These are phyloP conservation scores for Griposia aprilina DNA, from an alignment of 2,888 invertebrate species.

Conservation along the genomic window DNA sequence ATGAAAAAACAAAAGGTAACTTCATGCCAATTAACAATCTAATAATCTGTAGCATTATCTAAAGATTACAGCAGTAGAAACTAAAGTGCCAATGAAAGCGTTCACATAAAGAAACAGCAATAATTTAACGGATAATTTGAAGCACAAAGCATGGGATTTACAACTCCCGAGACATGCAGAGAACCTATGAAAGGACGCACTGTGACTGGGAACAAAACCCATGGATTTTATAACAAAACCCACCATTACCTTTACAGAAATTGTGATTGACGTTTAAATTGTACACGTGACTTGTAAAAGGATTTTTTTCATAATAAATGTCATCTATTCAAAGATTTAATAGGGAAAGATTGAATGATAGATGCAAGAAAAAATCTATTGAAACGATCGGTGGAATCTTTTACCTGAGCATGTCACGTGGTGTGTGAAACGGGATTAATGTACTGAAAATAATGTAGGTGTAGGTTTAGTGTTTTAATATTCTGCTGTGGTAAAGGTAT, in stretches of 20 bases:
- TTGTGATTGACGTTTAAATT: conserved; percentile 84
- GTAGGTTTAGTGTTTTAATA: background rate
- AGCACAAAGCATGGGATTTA: conserved; percentile 75
- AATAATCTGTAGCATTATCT: conserved; percentile 33
- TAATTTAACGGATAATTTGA: conserved; percentile 84
- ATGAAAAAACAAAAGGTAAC: background rate
- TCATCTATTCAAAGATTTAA: conserved; percentile 74
- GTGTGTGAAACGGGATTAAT: conserved; percentile 67
- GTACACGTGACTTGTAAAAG: conserved; percentile 72
- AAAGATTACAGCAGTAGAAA: conserved; percentile 10
- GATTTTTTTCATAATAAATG: conserved; percentile 75
- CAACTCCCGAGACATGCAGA: conserved; percentile 64
- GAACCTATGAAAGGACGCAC: conserved; percentile 70
- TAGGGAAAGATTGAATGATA: conserved; percentile 70
- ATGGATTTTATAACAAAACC: conserved; percentile 78
- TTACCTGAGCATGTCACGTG: conserved; percentile 68
- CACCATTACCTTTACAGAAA: conserved; percentile 67
- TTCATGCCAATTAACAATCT: conserved; percentile 6
- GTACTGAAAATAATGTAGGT: conserved; percentile 25
- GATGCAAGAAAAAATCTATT: conserved; percentile 71
- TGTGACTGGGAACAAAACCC: conserved; percentile 75
- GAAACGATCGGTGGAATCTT: conserved; percentile 60
- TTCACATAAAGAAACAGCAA: conserved; percentile 75
- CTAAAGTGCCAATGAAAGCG: conserved; percentile 41
- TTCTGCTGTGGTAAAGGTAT: background rate